Conservation (phyloP, 1,140 invertebrate genomes). For the Drosophila ohnishii region DNA sequence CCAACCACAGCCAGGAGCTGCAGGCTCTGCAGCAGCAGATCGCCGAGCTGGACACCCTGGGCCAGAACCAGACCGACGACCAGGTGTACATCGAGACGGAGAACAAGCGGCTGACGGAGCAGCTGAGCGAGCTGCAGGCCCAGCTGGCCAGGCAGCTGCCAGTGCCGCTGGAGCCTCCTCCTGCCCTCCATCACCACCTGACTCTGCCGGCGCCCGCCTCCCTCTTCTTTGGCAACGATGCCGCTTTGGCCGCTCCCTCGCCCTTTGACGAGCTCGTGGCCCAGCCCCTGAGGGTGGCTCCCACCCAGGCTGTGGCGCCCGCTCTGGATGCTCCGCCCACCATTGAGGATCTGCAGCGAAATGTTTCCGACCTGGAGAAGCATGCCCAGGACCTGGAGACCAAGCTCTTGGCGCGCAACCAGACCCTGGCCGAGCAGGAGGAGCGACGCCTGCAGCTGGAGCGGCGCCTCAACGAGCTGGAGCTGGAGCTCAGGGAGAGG, state of each 20-base stretch:
- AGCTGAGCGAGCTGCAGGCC: constrained; percentile 70
- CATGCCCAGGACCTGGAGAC: constrained; percentile 73
- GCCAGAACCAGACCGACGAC: constrained; percentile 81
- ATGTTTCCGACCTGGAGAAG: constrained; percentile 80
- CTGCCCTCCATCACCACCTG: too few species aligned
- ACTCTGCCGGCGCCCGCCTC: constrained; percentile 38
- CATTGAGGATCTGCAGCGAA: constrained; percentile 77
- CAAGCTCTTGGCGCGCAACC: constrained; percentile 57
- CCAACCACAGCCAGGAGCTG: constrained; percentile 75
- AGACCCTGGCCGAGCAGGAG: constrained; percentile 43
- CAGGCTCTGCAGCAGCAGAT: constrained; percentile 72
- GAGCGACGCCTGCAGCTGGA: constrained; percentile 60
- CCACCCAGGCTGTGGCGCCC: background rate
- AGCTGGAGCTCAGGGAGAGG: constrained; percentile 27
- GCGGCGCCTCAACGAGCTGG: constrained; percentile 42
- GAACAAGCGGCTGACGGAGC: constrained; percentile 74
- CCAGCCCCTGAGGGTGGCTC: constrained; percentile 34
- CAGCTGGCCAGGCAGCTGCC: constrained; percentile 53
- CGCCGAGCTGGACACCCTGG: constrained; percentile 73
- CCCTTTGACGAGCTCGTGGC: constrained; percentile 75
- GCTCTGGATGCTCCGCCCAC: constrained; percentile 50
- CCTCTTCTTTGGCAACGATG: constrained; percentile 66
- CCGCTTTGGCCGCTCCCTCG: constrained; percentile 46
- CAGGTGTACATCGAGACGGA: constrained; percentile 81
- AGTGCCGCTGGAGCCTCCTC: too few species aligned